Conservation (phyloP, 2,113 vertebrate genomes). For the Chamaea fasciata region DNA sequence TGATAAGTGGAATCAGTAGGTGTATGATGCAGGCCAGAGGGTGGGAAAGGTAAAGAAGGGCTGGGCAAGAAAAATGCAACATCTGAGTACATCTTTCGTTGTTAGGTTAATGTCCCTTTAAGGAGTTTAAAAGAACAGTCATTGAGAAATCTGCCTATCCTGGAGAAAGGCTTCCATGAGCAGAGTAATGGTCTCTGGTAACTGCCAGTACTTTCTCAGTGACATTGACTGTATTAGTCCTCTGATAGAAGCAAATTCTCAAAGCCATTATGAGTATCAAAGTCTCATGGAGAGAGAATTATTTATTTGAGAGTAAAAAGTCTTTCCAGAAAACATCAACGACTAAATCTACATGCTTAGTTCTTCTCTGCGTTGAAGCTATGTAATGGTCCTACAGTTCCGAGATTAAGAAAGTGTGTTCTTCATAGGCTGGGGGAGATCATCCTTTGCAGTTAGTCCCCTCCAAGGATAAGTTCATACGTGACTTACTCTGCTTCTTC, state of each 20-base stretch:
- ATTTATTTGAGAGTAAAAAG: not conserved
- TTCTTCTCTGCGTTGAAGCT: not conserved
- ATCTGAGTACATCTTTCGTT: not conserved
- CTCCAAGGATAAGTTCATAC: not conserved
- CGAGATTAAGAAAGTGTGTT: not conserved
- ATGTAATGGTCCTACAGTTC: not conserved
- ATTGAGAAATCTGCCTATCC: not conserved
- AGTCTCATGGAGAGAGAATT: not conserved
- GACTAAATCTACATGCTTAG: not conserved
- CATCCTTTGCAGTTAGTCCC: not conserved
- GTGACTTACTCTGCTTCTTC: not conserved
- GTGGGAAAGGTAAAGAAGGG: not conserved
- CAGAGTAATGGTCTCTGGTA: not conserved
- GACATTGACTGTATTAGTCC: not conserved
- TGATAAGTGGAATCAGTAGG: not conserved
- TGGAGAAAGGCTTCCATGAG: not conserved
- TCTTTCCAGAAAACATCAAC: not conserved
- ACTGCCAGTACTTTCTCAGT: not conserved
- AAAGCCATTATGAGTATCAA: not conserved
- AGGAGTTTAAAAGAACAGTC: not conserved
- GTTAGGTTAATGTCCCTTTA: not conserved
- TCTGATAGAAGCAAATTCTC: not conserved
- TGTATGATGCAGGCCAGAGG: not conserved
- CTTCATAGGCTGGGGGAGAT: not conserved
- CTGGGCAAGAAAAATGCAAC: not conserved